Percentiles rank a stretch among this genome's conserved stretches.
Conservation (phyloP, 1,140 invertebrate species). For the Acromyrmex echinatior region DNA sequence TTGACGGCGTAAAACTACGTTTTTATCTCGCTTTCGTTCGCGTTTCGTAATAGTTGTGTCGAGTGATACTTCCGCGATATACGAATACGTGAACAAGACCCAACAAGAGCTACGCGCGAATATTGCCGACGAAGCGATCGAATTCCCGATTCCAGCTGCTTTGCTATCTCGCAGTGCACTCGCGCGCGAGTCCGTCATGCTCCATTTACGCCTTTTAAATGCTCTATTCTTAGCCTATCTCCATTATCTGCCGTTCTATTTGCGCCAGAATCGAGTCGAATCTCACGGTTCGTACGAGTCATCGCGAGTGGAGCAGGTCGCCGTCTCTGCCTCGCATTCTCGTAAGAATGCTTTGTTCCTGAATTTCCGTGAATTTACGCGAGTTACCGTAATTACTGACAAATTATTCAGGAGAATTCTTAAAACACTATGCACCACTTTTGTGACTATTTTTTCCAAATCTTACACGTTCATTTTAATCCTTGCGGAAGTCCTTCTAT, state of each 20-base stretch:
- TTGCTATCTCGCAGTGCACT: constrained; percentile 43
- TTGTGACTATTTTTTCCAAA: not conserved
- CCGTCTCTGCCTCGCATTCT: not conserved
- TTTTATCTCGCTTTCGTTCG: not conserved
- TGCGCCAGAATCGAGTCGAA: constrained; percentile 71
- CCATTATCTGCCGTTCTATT: constrained; percentile 79
- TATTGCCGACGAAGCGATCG: constrained; percentile 20
- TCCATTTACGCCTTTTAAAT: constrained; percentile 77
- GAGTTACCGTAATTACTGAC: not conserved
- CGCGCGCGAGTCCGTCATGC: constrained; percentile 70
- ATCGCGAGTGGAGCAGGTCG: constrained; percentile 28
- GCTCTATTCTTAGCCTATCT: constrained; percentile 80
- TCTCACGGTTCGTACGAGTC: constrained; percentile 61
- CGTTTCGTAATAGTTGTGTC: constrained; percentile 7
- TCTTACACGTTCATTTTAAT: not conserved
- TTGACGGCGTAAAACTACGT: not conserved
- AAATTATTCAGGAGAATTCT: not conserved
- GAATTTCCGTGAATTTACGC: not conserved
- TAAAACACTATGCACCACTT: not conserved
- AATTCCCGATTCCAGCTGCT: constrained; percentile 42
- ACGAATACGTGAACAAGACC: not conserved
- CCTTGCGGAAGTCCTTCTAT: not conserved
- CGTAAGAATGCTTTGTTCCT: constrained; percentile 7
- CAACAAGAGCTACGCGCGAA: not conserved
- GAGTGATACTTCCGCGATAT: constrained; percentile 16